phyloP scores from a whole-genome alignment of 2,888 invertebrate genomes.

The Lordiphosa fenestrarum region DNA sequence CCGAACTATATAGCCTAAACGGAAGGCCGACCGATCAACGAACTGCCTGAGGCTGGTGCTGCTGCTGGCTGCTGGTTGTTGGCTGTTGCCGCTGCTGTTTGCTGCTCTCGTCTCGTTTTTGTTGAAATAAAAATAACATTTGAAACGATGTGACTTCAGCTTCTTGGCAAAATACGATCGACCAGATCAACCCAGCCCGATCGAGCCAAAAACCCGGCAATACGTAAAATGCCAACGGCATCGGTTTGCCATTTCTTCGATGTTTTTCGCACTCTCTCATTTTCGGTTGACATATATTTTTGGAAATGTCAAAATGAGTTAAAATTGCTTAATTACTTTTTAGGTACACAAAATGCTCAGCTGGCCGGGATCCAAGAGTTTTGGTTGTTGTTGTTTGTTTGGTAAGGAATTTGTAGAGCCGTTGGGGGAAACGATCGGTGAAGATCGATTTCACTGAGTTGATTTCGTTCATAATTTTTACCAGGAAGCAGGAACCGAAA shows the following conservation, averaged over 20 bases:
- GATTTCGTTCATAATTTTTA: background rate
- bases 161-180: slow-evolving; percentile 47
- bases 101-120: slow-evolving; percentile 39
- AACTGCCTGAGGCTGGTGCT: slow-evolving; percentile 40
- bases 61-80: slow-evolving; percentile 6
- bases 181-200: slow-evolving; percentile 7
- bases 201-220: slow-evolving; percentile 29
- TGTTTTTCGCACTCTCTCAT: slow-evolving; percentile 41
- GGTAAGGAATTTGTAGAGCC: slow-evolving; percentile 5
- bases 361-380: slow-evolving; percentile 15
- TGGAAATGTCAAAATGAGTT: slow-evolving; percentile 72
- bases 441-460: slow-evolving; percentile 30
- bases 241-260: slow-evolving; percentile 53
- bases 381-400: slow-evolving; percentile 18
- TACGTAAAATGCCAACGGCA: slow-evolving; percentile 43
- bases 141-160: slow-evolving; percentile 42
- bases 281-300: slow-evolving; percentile 69
- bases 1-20: slow-evolving; percentile 33
- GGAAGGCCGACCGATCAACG: slow-evolving; percentile 58
- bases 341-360: slow-evolving; percentile 29
- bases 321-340: slow-evolving; percentile 71
- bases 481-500: too few relatives aligned
- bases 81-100: slow-evolving; percentile 7
- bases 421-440: slow-evolving; percentile 12
- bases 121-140: slow-evolving; percentile 38